Conservation (phyloP, 92 coral and sea anemone species). For the Phenganax marumi region DNA sequence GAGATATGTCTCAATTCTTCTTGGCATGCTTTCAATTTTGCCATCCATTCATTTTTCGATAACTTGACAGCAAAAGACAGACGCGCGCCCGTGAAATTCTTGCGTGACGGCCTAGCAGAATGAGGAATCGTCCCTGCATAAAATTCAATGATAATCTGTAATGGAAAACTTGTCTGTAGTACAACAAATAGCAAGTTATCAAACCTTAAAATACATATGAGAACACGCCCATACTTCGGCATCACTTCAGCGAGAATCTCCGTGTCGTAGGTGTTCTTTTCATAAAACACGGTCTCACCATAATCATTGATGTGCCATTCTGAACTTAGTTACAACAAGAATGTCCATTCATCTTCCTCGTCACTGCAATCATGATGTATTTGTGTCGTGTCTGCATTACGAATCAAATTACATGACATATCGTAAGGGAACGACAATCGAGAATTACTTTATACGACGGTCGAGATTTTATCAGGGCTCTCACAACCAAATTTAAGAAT, state of each 20-base stretch:
- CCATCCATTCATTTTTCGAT: slow-evolving; percentile 79
- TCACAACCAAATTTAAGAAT: too few species aligned
- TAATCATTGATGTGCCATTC: slow-evolving; percentile 86
- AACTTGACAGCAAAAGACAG: slow-evolving; percentile 93
- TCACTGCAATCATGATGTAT: slow-evolving; percentile 67
- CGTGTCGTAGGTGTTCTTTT: slow-evolving; percentile 68
- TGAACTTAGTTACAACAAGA: slow-evolving; percentile 79
- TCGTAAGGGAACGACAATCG: too few species aligned
- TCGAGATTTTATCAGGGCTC: too few species aligned
- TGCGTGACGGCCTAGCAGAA: slow-evolving; percentile 94
- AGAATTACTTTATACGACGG: too few species aligned
- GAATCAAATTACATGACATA: too few species aligned
- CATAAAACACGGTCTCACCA: too few species aligned
- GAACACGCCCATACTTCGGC: too few species aligned
- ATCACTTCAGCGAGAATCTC: slow-evolving; percentile 91
- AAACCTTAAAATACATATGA: slow-evolving; percentile 81
- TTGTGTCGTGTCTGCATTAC: too few species aligned
- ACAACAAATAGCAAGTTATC: neutral
- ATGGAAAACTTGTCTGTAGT: neutral
- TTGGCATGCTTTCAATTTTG: slow-evolving; percentile 70
- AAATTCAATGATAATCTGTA: neutral
- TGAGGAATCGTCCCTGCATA: slow-evolving; percentile 82
- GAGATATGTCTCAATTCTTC: slow-evolving; percentile 78
- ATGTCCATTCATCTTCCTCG: slow-evolving; percentile 90
- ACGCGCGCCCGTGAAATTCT: slow-evolving; percentile 81